phyloP scores from a whole-genome alignment of 1,140 invertebrate genomes.

The Arctopsyche grandis region DNA sequence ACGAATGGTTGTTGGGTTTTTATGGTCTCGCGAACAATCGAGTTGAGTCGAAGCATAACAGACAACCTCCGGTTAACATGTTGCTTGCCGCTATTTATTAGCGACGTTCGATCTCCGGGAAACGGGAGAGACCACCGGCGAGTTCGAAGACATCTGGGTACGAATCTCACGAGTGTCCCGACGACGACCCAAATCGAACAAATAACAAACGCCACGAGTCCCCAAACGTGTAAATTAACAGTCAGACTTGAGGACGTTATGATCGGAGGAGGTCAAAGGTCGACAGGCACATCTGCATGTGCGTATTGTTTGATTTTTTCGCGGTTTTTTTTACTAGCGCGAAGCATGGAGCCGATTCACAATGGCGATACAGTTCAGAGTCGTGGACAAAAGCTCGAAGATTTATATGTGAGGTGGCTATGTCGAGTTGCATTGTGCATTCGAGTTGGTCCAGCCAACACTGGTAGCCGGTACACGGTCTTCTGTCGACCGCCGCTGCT shows the following conservation, averaged over 20 bases:
- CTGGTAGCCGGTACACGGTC: conserved; percentile 38
- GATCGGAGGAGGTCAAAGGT: no score
- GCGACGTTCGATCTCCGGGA: conserved; percentile 1
- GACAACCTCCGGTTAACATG: conserved; percentile 26
- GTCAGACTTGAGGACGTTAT: no score
- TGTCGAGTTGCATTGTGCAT: conserved; percentile 32
- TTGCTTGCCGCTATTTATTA: conserved; percentile 17
- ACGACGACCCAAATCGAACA: neutral
- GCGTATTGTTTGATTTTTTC: neutral
- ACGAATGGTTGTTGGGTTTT: neutral
- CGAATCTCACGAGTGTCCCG: conserved; percentile 4
- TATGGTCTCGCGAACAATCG: neutral
- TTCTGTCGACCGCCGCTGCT: conserved; percentile 15
- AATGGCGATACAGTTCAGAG: neutral
- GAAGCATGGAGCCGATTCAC: neutral
- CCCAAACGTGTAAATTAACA: no score
- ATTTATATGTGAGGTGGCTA: neutral
- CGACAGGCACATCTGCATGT: no score
- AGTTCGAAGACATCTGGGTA: neutral
- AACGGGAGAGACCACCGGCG: conserved; percentile 8
- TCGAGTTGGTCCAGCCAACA: conserved; percentile 29
- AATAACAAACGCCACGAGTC: neutral
- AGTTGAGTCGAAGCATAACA: conserved; percentile 12
- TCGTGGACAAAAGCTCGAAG: neutral
- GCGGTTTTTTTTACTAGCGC: neutral